Base-by-base conservation (phyloP, 2,113 vertebrate species). In the Sphaerodactylus townsendi region DNA sequence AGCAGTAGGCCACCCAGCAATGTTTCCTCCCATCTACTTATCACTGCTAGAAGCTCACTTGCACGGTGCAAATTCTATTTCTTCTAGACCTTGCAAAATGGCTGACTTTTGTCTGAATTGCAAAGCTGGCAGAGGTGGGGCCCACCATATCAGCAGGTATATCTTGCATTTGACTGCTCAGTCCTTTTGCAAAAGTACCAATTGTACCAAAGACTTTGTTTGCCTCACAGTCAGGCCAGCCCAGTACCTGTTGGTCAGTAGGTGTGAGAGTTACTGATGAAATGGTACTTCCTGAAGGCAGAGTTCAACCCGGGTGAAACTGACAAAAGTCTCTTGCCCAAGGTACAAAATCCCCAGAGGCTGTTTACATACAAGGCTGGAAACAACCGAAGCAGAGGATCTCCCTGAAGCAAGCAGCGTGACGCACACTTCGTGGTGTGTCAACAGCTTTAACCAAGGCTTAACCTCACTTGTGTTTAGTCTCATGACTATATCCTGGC, bases 271-370 rank as follows among this genome's bases (percentile, higher is more conserved):
- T 46, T 10, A 50, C 56, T 48, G 70, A 28, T 41, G 74, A 44
- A 74, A 30, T 4, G 2, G n/a, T 13, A 79, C 44, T 69, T 80
- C 21, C 81, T 65, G 39, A 13, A 53, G 44, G 62, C 46, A 76
- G 72, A n/a, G 62, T 76, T 83, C 72, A 83, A 59, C n/a, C 72
- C 71, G 68, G 82, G 59, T 83, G 46, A 83, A 53, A 66, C 14
- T 41, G 44, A 53, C 73, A 76, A 64, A 28, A 66, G 33, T 33
- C 28, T 50, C 8, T 33, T n/a, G 73, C 28, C 23, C 17, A 25
- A 39, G 53, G 46, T 28, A 76, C 44, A 68, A n/a, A 83, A 83
- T 37, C 62, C 74, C 62, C 66, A 37, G 41, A 68, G 81, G 72
- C 81, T 76, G 25, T 76, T 76, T 66, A 83, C 35, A 83, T 53